Evolutionary conservation across 2,797 vertebrate genomes (phyloP), one percentile per base, ranked within the genome.

Genomic region (Acropternis orthonyx): DNA sequence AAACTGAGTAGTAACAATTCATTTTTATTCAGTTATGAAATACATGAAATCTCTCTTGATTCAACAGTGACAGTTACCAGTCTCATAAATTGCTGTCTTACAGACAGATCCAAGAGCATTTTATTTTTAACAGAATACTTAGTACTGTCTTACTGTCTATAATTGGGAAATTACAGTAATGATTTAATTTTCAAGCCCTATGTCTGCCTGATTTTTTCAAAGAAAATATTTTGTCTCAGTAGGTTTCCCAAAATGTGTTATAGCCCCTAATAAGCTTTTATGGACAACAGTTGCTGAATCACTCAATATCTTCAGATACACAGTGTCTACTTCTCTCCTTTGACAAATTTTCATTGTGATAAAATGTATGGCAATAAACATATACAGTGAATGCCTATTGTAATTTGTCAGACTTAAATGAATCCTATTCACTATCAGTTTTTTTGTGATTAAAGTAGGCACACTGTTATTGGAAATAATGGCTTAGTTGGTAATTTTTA

Each of bases 401-500:
- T 78, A 85, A 92, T 87, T 91, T 87, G 69, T 92, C 92, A 79
- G 46, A 26, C 65, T 92, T 92, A 95, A 93, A 85, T 55, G 32
- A 92, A 88, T 90, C 26, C 43, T 84, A 49, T 77, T 91, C 51
- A 59, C 32, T 66, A 62, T 28, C 48, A 87, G 48, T 30, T 86
- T 91, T 59, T 82, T 92, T 83, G 66, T 94, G 92, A 96, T 93
- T 91, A 75, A 94, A 93, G 27, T 67, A 27, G 63, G 52, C 56
- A 85, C 41, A 41, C 14, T 85, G 58, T 75, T 96, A 96, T 94
- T 83, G 62, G 76, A 95, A 93, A 78, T 89, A 95, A 94, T 88
- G 74, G 36, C 63, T 93, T 58, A 30, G 65, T 19, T 93, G 83
- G 74, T 86, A 94, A 89, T 92, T 95, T 93, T 92, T 94, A 97